phyloP scores from a whole-genome alignment of 1,140 invertebrate species.

The Pseudoatta argentina region DNA sequence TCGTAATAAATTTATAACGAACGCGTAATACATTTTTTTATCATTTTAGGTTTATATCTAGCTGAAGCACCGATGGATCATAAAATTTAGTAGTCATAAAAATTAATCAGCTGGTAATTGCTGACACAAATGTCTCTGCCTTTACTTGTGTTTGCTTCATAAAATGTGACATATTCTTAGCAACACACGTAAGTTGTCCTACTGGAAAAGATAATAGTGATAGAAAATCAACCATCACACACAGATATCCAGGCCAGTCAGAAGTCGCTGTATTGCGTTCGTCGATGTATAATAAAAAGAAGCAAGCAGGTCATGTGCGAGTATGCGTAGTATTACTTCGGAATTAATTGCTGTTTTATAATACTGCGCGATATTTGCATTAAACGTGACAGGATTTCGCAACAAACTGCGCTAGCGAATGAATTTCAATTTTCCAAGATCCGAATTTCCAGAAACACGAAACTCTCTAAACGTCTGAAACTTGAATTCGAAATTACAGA shows the following conservation, averaged over 20 bases:
- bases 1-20: too few species aligned
- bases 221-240: slow-evolving; percentile 11
- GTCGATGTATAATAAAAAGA: slow-evolving; percentile 28
- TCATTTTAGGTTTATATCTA: too few species aligned
- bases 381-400: background rate
- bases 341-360: slow-evolving; percentile 53
- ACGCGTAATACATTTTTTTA: too few species aligned
- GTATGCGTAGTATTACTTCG: slow-evolving; percentile 13
- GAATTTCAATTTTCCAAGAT: background rate
- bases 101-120: background rate
- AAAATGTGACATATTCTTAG: background rate
- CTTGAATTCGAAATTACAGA: background rate
- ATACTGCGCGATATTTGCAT: background rate
- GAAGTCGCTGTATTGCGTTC: background rate
- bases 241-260: background rate
- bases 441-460: background rate
- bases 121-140: background rate
- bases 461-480: background rate
- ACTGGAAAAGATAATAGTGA: background rate
- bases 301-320: background rate
- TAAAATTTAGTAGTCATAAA: background rate
- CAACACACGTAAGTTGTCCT: background rate
- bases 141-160: background rate
- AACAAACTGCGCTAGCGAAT: background rate
- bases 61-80: too few species aligned